Percentiles rank a stretch among this genome's conserved stretches.
phyloP scores from a whole-genome alignment of 2,888 invertebrate genomes.

The Synanthedon vespiformis region DNA sequence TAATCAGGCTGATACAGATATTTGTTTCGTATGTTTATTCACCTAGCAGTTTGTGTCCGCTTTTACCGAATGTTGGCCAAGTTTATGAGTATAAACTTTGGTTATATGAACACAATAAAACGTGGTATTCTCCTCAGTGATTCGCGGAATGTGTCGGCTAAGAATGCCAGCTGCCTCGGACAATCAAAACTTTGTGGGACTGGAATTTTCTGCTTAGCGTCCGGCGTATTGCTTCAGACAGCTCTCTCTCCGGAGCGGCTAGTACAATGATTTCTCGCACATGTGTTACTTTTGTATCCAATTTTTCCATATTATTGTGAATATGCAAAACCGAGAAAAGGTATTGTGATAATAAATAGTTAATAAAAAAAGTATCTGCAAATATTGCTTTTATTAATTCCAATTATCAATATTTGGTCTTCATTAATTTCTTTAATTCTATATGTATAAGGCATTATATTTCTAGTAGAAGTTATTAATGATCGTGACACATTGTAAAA shows the following conservation, averaged over 20 bases:
- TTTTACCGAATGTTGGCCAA: slow-evolving; percentile 37
- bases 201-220: slow-evolving; percentile 66
- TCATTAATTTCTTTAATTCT: too few relatives aligned
- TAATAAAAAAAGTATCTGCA: too few relatives aligned
- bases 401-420: too few relatives aligned
- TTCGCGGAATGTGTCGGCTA: slow-evolving; percentile 53
- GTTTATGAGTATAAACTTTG: slow-evolving; percentile 42
- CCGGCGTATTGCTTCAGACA: slow-evolving; percentile 38
- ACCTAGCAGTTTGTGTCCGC: background rate
- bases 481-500: too few relatives aligned
- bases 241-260: slow-evolving; percentile 7
- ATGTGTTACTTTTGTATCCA: background rate
- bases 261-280: slow-evolving; percentile 16
- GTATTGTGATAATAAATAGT: too few relatives aligned
- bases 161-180: slow-evolving; percentile 67
- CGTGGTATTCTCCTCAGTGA: slow-evolving; percentile 41
- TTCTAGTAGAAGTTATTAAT: too few relatives aligned
- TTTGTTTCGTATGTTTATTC: too few relatives aligned
- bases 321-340: background rate
- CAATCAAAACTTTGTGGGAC: slow-evolving; percentile 67
- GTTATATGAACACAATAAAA: slow-evolving; percentile 61
- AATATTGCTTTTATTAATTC: too few relatives aligned
- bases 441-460: too few relatives aligned
- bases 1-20: too few relatives aligned
- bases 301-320: background rate